These are phyloP conservation scores for Gallinago media DNA, from an alignment of 2,113 vertebrate species.

Conservation along the genomic window DNA sequence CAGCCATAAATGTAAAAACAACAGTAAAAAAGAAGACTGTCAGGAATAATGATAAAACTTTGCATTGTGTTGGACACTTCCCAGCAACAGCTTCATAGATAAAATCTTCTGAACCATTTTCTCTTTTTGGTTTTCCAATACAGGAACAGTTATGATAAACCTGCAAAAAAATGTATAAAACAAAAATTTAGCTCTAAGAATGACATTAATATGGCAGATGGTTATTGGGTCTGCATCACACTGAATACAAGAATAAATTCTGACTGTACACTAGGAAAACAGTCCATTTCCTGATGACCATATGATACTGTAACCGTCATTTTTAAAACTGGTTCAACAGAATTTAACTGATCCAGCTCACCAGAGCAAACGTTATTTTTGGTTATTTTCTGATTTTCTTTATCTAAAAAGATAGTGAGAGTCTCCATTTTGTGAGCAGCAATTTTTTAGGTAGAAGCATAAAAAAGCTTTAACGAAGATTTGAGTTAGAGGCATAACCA, in stretches of 20 bases:
- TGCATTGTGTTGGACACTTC: slow-evolving; percentile 73
- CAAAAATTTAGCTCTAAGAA: background rate
- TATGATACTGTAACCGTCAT: background rate
- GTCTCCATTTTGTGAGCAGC: background rate
- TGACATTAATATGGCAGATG: background rate
- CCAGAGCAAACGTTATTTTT: background rate
- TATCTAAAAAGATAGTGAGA: background rate
- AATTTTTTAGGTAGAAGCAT: background rate
- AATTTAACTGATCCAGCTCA: background rate
- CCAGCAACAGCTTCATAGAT: slow-evolving; percentile 58
- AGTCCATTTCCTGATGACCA: background rate
- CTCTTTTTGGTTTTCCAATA: slow-evolving; percentile 38
- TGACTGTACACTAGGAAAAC: background rate
- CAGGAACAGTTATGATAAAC: slow-evolving; percentile 78
- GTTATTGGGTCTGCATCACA: background rate
- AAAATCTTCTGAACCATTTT: background rate
- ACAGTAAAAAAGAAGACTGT: slow-evolving; percentile 69
- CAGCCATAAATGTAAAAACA: slow-evolving; percentile 72
- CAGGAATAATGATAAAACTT: slow-evolving; percentile 74
- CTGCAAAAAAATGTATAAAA: slow-evolving; percentile 41
- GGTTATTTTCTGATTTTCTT: too few relatives aligned
- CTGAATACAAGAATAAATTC: background rate
- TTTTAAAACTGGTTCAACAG: background rate
- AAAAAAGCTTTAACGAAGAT: background rate
- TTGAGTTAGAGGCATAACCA: background rate